Evolutionary conservation across 2,797 vertebrate genomes (phyloP), one percentile per base, ranked within the genome.

Genomic region (Chiloscyllium punctatum): DNA sequence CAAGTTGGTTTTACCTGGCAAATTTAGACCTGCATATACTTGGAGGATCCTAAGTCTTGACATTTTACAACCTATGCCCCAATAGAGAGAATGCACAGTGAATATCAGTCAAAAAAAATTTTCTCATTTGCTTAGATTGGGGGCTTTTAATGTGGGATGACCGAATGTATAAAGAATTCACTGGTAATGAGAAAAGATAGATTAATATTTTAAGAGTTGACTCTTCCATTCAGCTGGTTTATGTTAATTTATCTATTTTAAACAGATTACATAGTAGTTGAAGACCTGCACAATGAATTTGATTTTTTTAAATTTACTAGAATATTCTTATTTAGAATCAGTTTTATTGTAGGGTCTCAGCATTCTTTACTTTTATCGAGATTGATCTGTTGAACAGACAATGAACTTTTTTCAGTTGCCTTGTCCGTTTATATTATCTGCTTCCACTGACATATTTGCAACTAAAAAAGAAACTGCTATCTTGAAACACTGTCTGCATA

Each of bases 401-500:
- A 91, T 16, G 15, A 21, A 62, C 6, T 91, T 91, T 16, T 91
- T 91, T 2, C 30, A 37, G 33, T 91, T 91, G 16, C n/a, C 57
- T 66, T 91, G 88, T 91, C 30, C 57, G 18, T 66, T 30, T 91
- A 16, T 62, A 91, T 91, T 91, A 66, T 66, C 88, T 91, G 57
- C 53, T 91, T 33, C 88, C 57, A 21, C 88, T 91, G 88, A 91
- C 57, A 37, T 13, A 91, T 33, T 91, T 62, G 88, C 57, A 91
- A 21, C 33, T 91, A 57, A 33, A 91, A 91, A n/a, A 0, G 11
- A 91, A 66, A 21, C 88, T 66, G 33, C 33, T n/a, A 62, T 37
- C 57, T 62, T 66, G 66, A 91, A 66, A 66, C 30, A 66, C 88
- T 66, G 88, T 91, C 88, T 66, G 88, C 53, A 91, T 91, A 91